Evolutionary conservation across 2,797 vertebrate species (phyloP), one percentile per base, ranked within the genome.

Genomic region (Taeniopygia guttata): DNA sequence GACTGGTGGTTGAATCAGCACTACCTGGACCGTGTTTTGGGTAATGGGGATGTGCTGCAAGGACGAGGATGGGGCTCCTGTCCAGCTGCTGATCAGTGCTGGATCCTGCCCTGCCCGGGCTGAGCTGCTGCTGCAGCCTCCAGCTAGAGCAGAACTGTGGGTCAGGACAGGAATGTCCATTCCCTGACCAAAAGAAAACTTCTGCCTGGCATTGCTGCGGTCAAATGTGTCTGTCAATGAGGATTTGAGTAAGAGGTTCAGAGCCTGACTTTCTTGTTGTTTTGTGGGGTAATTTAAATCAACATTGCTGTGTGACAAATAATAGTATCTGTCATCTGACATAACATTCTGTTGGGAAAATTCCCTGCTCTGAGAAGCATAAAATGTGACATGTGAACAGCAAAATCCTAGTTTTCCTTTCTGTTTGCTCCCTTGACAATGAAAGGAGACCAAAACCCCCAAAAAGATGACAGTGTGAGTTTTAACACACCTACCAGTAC

Each of bases 311-410:
- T 85, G 45, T 46, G 30, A 63, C 42, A 94, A 83, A 75, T 84
- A 69, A 38, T 84, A 51, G 91, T 95, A 93, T 95, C 89, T 64
- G 45, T 51, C 40, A 75, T 87, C 52, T 92, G 87, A 87, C 78
- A 66, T 30, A 75, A 40, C 21, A 17, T 80, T 94, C 69, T 54
- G 9, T 36, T 29, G 51, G 43, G 3, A 59, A 84, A 64, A 40
- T 11, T 75, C n/a, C 20, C 27, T 62, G 66, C 51, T 84, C 75
- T 58, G 52, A 62, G 54, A 43, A 87, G 48, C 21, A 40, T 19
- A 84, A 68, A 76, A 94, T 51, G 9, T 82, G 76, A 60, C 64
- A 85, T n/a, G 32, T 14, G 79, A 93, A 25, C 2, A 55, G 73
- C 13, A 66, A 60, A 92, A 89, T 14, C 32, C 68, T 40, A 5